Percentiles rank a stretch among this genome's conserved stretches.
phyloP scores from a whole-genome alignment of 2,797 vertebrate genomes.

The Periparus ater region DNA sequence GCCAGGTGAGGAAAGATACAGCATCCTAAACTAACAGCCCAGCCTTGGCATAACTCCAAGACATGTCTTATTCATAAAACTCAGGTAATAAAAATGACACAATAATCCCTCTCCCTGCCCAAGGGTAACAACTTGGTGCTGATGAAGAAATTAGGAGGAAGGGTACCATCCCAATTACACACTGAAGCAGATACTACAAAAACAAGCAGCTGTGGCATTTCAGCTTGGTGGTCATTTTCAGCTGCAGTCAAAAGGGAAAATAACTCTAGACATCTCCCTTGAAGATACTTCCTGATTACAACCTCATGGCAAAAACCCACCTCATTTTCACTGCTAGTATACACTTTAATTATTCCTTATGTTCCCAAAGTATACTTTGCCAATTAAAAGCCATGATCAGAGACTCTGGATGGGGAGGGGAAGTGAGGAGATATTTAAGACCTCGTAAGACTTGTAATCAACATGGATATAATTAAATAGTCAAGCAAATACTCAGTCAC shows the following conservation, averaged over 20 bases:
- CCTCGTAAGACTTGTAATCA: not conserved
- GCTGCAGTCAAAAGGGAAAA: conserved; percentile 26
- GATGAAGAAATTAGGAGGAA: conserved; percentile 29
- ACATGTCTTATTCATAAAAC: not conserved
- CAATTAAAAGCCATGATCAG: not conserved
- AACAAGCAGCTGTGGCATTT: conserved; percentile 48
- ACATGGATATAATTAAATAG: not conserved
- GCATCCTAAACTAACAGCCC: not conserved
- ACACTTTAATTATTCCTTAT: conserved; percentile 20
- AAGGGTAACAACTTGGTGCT: not conserved
- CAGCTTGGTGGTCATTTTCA: conserved; percentile 53
- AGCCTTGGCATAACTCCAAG: not conserved
- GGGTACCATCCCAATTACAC: conserved; percentile 2
- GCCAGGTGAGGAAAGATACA: not conserved
- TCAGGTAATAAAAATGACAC: not conserved
- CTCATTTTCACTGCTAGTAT: not conserved
- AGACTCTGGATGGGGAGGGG: not conserved
- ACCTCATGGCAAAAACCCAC: not conserved
- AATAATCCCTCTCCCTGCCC: not conserved
- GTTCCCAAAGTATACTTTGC: not conserved
- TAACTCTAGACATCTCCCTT: not conserved
- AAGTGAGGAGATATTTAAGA: not conserved
- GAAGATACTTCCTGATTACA: conserved; percentile 32
- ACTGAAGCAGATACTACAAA: not conserved
- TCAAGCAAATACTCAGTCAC: not conserved